Evolutionary conservation across 1,140 invertebrate species (phyloP), one percentile per base, ranked within the genome.

Genomic region (Scaptodrosophila lebanonensis): DNA sequence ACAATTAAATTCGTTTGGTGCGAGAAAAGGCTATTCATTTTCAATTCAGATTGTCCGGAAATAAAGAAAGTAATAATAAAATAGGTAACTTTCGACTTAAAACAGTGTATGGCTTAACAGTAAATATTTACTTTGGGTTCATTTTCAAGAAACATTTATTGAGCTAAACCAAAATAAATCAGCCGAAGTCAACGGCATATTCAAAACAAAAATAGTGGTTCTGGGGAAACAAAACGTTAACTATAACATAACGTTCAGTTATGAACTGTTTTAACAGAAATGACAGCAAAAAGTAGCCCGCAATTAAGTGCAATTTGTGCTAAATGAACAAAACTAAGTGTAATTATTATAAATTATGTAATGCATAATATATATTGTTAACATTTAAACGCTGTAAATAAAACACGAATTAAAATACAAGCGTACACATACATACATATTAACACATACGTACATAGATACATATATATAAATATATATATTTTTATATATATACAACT

Each of bases 401-500:
- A 57, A 57, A 38, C 47, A 32, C 52, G 56, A 66, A 16, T 62
- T 43, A 50, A 52, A 15, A 44, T 29, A 69, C 35, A 12, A 16
- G 56, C 32, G 66, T 22, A 29, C 38, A 66, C 49, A 58, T 49
- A 39, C 39, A 48, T 36, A 38, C 45, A 50, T 61, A 33, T 29
- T 44, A 27, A 42, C 42, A 53, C 50, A 39, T 68, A 54, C 44
- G 33, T 67, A 16, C 56, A 44, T 67, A 66, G 40, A 42, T 51
- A 52, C 44, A 61, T 56, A 49, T 66, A 51, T 17, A 63, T 15
- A 75, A 48, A 75, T 63, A 76, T 66, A 76, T 76, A 77, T 77
- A 68, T 77, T 72, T 77, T 68, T 77, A 68, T 77, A 77, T 72
- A 68, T 72, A 77, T 66, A 77, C 58, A 76, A 77, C 66, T 77